Evolutionary conservation across 2,113 vertebrate genomes (phyloP), one percentile per base, ranked within the genome.

Genomic region (Perca schrenkii): DNA sequence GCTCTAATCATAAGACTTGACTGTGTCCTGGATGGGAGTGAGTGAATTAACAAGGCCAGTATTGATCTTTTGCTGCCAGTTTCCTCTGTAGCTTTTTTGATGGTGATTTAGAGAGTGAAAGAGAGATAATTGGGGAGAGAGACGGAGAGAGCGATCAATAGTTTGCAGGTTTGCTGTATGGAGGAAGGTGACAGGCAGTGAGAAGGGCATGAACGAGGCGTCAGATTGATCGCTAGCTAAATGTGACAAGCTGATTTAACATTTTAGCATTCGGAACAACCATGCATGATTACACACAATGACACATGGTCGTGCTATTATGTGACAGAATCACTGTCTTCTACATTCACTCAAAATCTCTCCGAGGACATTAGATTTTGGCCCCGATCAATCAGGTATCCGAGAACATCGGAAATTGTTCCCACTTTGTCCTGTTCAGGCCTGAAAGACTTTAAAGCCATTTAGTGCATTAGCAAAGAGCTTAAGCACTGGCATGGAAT

Each of bases 21-120:
- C 76, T 69, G 67, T 74, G 89, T 91, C 91, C 90, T 91, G 88
- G 90, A 92, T 91, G 80, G 72, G 17, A 77, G 88, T 77, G 84
- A 88, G 89, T 90, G 90, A 92, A 93, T 93, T 93, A 93, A 92
- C 86, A 89, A 92, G 88, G 80, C 91, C 69, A 61, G 60, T 88
- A 92, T 94, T 2, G 93, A 94, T 92, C 77, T 31, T 46, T 60
- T 6, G 77, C 84, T 76, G 78, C 6, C n/a, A 87, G 86, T 91
- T 94, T 92, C 88, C 91, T 87, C 84, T 88, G 77, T 80, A 86
- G 89, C 80, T 87, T 87, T 43, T 91, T 87, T 87, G 85, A 91
- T 87, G 88, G 85, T 86, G 87, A 90, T 90, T 86, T 79, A 89
- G 71, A 80, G 88, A 74, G 91, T 22, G 83, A 73, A 90, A 57